Base-by-base conservation (phyloP, 2,113 vertebrate species). In the Glareola pratincola region DNA sequence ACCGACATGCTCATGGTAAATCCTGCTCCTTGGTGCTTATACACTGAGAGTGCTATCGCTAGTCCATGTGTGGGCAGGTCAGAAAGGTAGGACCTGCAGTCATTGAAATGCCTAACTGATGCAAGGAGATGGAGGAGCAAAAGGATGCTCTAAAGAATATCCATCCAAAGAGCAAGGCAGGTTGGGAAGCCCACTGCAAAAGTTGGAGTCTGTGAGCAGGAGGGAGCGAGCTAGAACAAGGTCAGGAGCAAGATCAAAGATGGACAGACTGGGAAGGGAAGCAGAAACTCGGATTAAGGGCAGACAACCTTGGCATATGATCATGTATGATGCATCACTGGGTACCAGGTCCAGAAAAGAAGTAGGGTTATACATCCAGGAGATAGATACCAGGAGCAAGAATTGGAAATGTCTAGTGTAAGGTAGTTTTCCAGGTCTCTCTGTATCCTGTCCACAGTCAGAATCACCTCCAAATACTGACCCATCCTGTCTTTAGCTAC, bases 211-310 rank as follows among this genome's bases (percentile, higher is more conserved):
- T 74, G 30, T 37, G 50, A 53, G 30, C 39, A 41, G 83, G 21
- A 53, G 41, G n/a, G 17, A 53, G 8, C 0, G 3, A 89, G 34
- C 9, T 83, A 16, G 36, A 51, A 12, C 2, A 3, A 57, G 27
- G 30, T 83, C 23, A 32, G 64, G 37, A 78, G n/a, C 21, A 87
- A 56, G n/a, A 15, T 36, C 32, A 81, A 47, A 34, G 21, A 27
- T 30, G 24, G 47, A 39, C 53, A 60, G 27, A 26, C 26, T 68
- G 54, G 64, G 39, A 87, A 24, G 36, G 12, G 45, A 77, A 77
- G 64, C 36, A 87, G 77, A 71, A 51, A 21, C 32, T 34, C 30
- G 53, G 34, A 51, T 0, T 68, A 54, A 57, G 36, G 71, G 10
- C 63, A 81, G 54, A 43, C 8, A 73, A 21, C 30, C 39, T 56